Conservation (phyloP, 2,113 vertebrate species). For the Abramis brama region DNA sequence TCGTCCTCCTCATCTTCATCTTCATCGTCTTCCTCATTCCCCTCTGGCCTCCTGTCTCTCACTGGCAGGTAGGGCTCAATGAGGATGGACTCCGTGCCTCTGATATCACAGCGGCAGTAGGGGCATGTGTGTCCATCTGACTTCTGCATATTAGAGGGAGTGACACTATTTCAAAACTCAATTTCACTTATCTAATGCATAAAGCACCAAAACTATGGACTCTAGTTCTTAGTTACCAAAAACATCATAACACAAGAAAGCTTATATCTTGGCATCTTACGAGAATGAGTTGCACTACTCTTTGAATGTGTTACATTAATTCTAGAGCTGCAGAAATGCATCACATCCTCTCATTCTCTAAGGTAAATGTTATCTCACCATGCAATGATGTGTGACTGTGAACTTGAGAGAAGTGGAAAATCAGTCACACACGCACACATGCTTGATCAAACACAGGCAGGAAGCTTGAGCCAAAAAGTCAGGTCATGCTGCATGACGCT, state of each 20-base stretch:
- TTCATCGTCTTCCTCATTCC: background rate
- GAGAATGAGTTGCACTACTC: background rate
- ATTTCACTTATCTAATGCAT: background rate
- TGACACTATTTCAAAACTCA: background rate
- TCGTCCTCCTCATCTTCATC: conserved; percentile 69
- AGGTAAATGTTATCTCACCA: conserved; percentile 18
- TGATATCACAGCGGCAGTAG: conserved; percentile 85
- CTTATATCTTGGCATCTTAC: background rate
- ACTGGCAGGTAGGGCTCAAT: conserved; percentile 65
- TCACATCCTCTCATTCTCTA: conserved; percentile 8
- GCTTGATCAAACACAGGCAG: conserved; percentile 61
- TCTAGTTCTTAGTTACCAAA: background rate
- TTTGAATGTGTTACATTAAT: background rate
- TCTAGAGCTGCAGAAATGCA: background rate
- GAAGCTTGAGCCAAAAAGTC: conserved; percentile 64
- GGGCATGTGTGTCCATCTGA: conserved; percentile 82
- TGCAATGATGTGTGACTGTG: conserved; percentile 21
- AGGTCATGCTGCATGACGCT: conserved; percentile 45
- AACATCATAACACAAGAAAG: background rate
- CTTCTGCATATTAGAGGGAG: conserved; percentile 67
- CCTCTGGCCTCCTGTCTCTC: background rate
- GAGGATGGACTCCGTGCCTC: conserved; percentile 74
- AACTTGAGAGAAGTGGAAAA: conserved; percentile 39
- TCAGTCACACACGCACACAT: conserved; percentile 35
- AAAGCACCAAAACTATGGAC: background rate